phyloP scores from a whole-genome alignment of 1,140 invertebrate species.

The Aphaenogaster floridana region DNA sequence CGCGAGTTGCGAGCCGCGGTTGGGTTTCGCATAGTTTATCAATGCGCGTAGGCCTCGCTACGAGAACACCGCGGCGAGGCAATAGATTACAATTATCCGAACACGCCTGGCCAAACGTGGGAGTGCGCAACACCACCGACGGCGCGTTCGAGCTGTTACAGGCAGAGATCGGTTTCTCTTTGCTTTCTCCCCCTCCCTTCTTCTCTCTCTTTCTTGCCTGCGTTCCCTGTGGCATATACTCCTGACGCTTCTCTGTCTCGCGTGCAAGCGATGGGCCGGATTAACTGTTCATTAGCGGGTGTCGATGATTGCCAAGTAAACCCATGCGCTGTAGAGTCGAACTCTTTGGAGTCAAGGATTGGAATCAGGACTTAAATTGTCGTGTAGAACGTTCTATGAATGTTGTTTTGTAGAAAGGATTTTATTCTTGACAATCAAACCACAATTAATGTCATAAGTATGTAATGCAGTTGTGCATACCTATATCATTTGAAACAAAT shows the following conservation, averaged over 20 bases:
- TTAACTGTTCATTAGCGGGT: slow-evolving; percentile 58
- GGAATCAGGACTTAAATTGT: slow-evolving; percentile 3
- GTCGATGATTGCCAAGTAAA: slow-evolving; percentile 40
- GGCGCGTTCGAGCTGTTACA: slow-evolving; percentile 51
- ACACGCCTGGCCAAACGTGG: slow-evolving; percentile 78
- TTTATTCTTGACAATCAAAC: not conserved
- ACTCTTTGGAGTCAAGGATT: not conserved
- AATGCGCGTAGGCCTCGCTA: slow-evolving; percentile 75
- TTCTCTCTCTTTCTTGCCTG: not conserved
- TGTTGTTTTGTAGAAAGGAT: not conserved
- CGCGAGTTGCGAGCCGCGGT: slow-evolving; percentile 50
- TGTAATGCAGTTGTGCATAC: not conserved
- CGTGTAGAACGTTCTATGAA: not conserved
- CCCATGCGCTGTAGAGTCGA: not conserved
- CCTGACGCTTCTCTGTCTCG: slow-evolving; percentile 27
- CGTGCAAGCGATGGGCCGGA: slow-evolving; percentile 29
- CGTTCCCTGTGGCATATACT: not conserved
- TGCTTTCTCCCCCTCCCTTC: slow-evolving; percentile 1
- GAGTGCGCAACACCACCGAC: slow-evolving; percentile 68
- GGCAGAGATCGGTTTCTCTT: slow-evolving; percentile 64
- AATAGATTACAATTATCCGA: slow-evolving; percentile 83
- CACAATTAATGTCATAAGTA: not conserved
- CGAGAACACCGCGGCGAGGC: slow-evolving; percentile 73
- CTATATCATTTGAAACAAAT: not conserved
- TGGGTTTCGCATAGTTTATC: slow-evolving; percentile 79